Conservation (phyloP, 2,113 vertebrate genomes). For the Ceyx cyanopectus region DNA sequence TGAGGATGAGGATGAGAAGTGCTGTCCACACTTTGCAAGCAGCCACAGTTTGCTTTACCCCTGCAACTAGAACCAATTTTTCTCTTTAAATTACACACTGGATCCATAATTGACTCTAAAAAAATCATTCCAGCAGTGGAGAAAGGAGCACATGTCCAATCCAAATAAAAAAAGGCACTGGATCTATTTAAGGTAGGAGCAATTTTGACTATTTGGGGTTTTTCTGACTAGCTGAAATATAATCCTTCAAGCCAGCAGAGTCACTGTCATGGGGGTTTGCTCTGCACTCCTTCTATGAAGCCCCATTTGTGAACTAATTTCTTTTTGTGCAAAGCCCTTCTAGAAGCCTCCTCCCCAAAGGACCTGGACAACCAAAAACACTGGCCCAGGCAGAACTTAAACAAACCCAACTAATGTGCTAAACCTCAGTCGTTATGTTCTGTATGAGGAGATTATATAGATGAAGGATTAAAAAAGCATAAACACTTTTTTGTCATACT, state of each 20-base stretch:
- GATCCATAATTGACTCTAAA: not conserved
- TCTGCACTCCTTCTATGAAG: not conserved
- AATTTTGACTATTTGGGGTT: not conserved
- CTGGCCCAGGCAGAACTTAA: not conserved
- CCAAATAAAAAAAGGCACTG: not conserved
- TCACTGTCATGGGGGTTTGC: not conserved
- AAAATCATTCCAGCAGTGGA: not conserved
- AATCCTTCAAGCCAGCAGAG: not conserved
- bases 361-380: not conserved
- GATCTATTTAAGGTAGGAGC: conserved; percentile 13
- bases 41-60: not conserved
- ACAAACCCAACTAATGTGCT: conserved; percentile 43
- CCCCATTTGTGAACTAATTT: not conserved
- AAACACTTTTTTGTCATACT: conserved; percentile 23
- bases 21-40: not conserved
- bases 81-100: not conserved
- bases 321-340: not conserved
- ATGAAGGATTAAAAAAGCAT: conserved; percentile 25
- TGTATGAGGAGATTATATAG: conserved; percentile 26
- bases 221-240: not conserved
- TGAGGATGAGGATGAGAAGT: no score
- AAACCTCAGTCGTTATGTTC: conserved; percentile 45
- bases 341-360: not conserved
- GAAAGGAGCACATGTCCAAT: not conserved
- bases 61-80: conserved; percentile 4